These are phyloP conservation scores for Ptilorrhoa leucosticta DNA, from an alignment of 2,113 vertebrate species.

Conservation along the genomic window DNA sequence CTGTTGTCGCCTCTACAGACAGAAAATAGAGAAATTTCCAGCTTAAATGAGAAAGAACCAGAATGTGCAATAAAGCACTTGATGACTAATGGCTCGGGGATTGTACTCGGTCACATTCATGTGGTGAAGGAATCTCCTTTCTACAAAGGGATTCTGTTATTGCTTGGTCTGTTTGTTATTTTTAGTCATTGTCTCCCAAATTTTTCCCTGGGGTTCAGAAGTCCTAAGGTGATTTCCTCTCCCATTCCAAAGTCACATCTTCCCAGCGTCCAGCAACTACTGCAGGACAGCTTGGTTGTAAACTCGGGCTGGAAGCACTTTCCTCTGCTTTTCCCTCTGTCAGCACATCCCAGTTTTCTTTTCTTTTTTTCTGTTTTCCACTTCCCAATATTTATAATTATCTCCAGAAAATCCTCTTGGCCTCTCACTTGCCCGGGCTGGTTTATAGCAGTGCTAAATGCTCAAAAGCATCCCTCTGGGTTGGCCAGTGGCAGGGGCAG, in stretches of 20 bases:
- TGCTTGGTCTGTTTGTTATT: neutral
- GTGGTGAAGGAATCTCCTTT: neutral
- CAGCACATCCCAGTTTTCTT: neutral
- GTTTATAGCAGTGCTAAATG: neutral
- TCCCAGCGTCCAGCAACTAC: neutral
- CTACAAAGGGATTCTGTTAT: neutral
- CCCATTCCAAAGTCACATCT: neutral
- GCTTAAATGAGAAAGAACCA: neutral
- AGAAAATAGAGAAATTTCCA: neutral
- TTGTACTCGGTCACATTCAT: rapidly evolving
- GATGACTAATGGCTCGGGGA: neutral
- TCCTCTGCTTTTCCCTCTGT: neutral
- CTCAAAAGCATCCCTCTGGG: neutral
- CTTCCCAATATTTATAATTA: neutral
- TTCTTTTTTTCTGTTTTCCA: neutral
- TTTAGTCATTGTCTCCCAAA: neutral
- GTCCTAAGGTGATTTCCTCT: neutral
- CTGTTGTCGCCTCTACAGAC: neutral
- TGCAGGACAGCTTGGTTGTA: neutral
- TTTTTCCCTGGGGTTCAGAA: neutral
- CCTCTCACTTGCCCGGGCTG: neutral
- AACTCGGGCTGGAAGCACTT: neutral
- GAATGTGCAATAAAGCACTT: neutral
- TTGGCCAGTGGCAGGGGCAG: neutral
- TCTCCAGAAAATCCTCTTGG: neutral